phyloP scores from a whole-genome alignment of 64 coral and sea anemone species.

The Exaiptasia diaphana region DNA sequence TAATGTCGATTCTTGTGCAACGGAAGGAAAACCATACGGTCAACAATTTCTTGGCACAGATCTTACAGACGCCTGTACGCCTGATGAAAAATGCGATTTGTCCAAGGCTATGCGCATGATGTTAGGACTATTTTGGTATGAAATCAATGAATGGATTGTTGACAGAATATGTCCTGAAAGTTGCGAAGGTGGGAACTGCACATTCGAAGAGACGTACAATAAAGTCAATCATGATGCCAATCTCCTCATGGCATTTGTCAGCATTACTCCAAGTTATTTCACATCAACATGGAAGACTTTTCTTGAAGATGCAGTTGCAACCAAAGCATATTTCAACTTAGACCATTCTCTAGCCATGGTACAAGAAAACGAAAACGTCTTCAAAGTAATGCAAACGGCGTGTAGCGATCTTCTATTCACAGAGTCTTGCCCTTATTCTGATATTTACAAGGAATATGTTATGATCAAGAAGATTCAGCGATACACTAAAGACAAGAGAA shows the following conservation, averaged over 20 bases:
- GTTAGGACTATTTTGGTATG: background rate
- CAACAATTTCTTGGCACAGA: background rate
- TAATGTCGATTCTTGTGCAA: background rate
- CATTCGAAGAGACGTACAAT: background rate
- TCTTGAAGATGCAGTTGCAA: background rate
- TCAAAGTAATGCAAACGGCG: background rate
- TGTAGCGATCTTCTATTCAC: background rate
- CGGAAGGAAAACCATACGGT: no score
- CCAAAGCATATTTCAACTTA: background rate
- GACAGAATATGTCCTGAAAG: background rate
- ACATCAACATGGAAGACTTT: background rate
- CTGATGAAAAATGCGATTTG: background rate
- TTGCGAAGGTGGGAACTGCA: background rate
- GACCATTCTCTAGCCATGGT: background rate
- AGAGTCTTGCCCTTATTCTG: constrained; percentile 2
- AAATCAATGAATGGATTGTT: background rate
- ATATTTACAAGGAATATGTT: background rate
- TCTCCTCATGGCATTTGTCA: constrained; percentile 3
- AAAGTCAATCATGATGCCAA: background rate
- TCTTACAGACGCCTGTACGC: background rate
- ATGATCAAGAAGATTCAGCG: constrained; percentile 1
- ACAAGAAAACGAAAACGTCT: background rate
- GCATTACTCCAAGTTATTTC: background rate
- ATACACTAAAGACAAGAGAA: background rate
- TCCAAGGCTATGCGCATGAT: background rate